A percentile compares a stretch with the other conserved stretches of the same genome.
phyloP scores from a whole-genome alignment of 2,888 invertebrate species.

The Machimus rusticus region DNA sequence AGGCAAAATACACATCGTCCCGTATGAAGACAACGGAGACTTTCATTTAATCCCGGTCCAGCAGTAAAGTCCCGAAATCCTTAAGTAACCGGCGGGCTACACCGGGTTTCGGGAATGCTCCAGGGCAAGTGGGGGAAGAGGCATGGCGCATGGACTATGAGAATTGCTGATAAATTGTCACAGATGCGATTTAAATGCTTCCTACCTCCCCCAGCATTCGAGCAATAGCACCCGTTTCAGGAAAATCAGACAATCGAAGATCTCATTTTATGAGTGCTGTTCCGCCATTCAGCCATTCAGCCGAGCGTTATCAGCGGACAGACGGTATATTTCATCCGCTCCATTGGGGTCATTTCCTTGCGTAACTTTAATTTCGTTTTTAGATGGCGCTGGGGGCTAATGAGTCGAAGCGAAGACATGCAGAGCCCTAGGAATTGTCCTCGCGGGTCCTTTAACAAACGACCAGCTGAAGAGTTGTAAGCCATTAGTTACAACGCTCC shows the following conservation, averaged over 20 bases:
- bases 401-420: neutral
- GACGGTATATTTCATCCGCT: neutral
- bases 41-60: conserved; percentile 23
- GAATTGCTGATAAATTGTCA: conserved; percentile 14
- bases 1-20: neutral
- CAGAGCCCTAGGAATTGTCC: neutral
- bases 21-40: neutral
- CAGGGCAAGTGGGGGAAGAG: neutral
- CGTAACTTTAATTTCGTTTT: neutral
- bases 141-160: neutral
- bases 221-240: neutral
- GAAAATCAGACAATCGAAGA: neutral
- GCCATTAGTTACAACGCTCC: conserved; percentile 37
- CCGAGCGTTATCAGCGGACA: neutral
- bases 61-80: conserved; percentile 21
- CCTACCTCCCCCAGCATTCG: neutral
- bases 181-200: conserved; percentile 28
- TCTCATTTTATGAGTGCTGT: neutral
- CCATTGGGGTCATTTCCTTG: conserved; percentile 1
- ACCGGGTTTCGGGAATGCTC: neutral
- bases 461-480: neutral
- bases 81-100: conserved; percentile 14
- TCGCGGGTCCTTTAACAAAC: neutral
- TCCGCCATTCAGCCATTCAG: neutral
- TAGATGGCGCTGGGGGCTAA: neutral